Conservation (phyloP, 1,140 invertebrate genomes). For the Potamilus streckersoni region DNA sequence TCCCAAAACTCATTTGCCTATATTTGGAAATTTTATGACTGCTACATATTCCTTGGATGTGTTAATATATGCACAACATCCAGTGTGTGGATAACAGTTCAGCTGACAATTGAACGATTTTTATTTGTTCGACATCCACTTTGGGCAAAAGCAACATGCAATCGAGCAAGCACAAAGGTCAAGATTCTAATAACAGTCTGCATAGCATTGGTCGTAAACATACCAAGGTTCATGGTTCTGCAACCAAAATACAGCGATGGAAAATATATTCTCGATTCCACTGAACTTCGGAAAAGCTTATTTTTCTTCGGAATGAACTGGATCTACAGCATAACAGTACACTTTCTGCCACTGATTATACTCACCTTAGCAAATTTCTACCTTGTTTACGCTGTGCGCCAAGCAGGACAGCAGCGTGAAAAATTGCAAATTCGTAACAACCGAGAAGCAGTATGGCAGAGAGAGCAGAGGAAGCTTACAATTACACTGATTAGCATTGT, state of each 20-base stretch:
- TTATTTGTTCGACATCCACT: conserved; percentile 56
- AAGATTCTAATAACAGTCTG: conserved; percentile 45
- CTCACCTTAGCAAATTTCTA: conserved; percentile 50
- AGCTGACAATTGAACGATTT: conserved; percentile 60
- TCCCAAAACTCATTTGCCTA: conserved; percentile 40
- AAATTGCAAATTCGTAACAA: conserved; percentile 49
- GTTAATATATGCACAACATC: conserved; percentile 58
- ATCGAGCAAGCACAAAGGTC: conserved; percentile 48
- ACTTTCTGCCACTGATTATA: conserved; percentile 51
- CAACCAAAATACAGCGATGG: conserved; percentile 18
- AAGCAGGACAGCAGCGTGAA: conserved; percentile 41
- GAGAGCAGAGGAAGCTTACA: conserved; percentile 57
- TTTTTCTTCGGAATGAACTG: conserved; percentile 43
- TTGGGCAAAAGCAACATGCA: conserved; percentile 54
- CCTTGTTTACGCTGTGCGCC: conserved; percentile 51
- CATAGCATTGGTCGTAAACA: conserved; percentile 47
- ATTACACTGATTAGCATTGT: conserved; percentile 60
- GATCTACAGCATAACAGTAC: conserved; percentile 50
- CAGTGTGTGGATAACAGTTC: conserved; percentile 57
- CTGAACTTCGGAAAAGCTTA: conserved; percentile 38
- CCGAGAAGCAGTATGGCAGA: conserved; percentile 47
- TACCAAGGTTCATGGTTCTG: conserved; percentile 52
- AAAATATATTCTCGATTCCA: conserved; percentile 29
- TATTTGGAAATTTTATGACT: conserved; percentile 50
- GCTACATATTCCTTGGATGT: conserved; percentile 52